Evolutionary conservation across 2,888 invertebrate genomes (phyloP), one percentile per base, ranked within the genome.

Genomic region (Cremastobaeus sp.): DNA sequence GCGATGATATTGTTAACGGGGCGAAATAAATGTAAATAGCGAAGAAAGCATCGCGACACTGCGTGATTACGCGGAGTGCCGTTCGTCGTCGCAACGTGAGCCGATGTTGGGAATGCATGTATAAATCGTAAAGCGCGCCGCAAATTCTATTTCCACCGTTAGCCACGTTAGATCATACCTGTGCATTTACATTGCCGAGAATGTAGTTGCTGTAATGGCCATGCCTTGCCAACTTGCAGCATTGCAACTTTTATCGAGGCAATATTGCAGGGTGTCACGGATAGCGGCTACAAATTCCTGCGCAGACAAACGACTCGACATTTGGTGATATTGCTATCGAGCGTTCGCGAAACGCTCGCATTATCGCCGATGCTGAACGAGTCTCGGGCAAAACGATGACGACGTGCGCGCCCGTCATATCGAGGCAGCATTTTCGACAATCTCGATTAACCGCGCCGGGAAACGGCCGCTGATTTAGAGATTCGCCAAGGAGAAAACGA

Each of bases 101-200:
- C 50, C 34, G 57, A 57, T 59, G 62, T 9, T 35, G 47, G 62
- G 55, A 72, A 69, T 62, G 69, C 25, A 12, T 55, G 41, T 48
- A 55, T 60, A 60, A 74, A 76, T 71, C 65, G 60, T 76, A 68
- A 72, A 74, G 54, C 57, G 45, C 37, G 54, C 57, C 69, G 68
- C 72, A 74, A 71, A 77, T 59, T 76, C 72, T 64, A 68, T 72
- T 77, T 73, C 76, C 66, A 68, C 70, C 76, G 76, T 76, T 72
- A 71, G 60, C 34, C 39, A 17, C 64, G 62, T 59, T 64, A 60
- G 68, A 72, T 72, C 74, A 69, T 76, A 74, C n/a, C n/a, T n/a
- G n/a, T n/a, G 64, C 68, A 72, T 75, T 75, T 77, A 59, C 73
- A 76, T 76, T 72, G 55, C 65, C 65, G 55, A 20, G 72, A 62